Base-by-base conservation (phyloP, 2,888 invertebrate species). In the Phalera bucephala region DNA sequence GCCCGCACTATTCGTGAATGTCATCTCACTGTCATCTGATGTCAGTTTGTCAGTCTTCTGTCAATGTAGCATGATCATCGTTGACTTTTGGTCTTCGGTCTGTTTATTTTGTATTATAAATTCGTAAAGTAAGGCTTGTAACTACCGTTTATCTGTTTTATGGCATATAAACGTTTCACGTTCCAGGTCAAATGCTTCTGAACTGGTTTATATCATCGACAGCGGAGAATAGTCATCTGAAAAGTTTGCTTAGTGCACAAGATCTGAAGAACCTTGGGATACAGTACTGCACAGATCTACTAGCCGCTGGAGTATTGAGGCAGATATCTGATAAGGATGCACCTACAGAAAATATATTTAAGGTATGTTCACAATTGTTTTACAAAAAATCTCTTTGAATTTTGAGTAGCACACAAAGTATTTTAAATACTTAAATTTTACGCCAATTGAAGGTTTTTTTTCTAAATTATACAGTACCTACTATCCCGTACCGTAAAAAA, bases 161-260 rank as follows among this genome's bases (percentile, higher is more conserved):
- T 17, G 34, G 31, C 26, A 36, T 40, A 33, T n/a, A 39, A 40
- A 41, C 13, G 25, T 54, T 64, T 54, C 21, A 28, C 41, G 29
- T 91, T 91, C 13, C 89, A 98, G 97, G 97, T 80, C 95, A 97
- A 87, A 96, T 97, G 95, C 91, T 98, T 67, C 91, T 97, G 61
- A 96, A 96, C 80, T 97, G 97, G 96, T 93, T 97, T 64, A 90
- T 95, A 53, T 95, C 96, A 32, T 94, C 95, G 23, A 92, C 94
- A 54, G 91, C 93, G 45, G 95, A 95, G 53, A 93, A 93, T 46
- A 93, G 91, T 61, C 92, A 93, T 63, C 77, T 94, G 28, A 91
- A 92, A 54, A 88, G 91, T 47, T 79, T 92, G 40, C 77, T 94
- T 46, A 92, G 92, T 56, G 87, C 91, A 49, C 93, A 93, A 71